Evolutionary conservation across 2,113 vertebrate species (phyloP), one percentile per base, ranked within the genome.

Genomic region (Pelecanoides urinatrix): DNA sequence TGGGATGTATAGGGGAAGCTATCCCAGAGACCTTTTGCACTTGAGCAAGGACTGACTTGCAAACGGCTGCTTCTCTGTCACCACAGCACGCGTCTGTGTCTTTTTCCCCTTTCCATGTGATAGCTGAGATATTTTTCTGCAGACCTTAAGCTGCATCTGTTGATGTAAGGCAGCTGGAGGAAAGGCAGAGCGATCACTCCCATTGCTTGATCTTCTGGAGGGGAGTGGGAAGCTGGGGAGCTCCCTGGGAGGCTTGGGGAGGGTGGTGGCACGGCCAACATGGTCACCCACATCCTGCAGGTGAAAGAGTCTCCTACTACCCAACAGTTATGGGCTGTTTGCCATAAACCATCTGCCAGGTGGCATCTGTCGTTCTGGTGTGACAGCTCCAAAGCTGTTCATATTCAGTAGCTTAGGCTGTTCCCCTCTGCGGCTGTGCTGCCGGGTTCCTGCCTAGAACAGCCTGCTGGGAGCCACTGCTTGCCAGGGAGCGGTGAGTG

Each of bases 261-360:
- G 34, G 44, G 21, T 20, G 53, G 23, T 38, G 61, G 40, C 34
- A 19, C 0, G 0, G 62, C 19, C 40, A 7, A 2, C 1, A 0
- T 29, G 45, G 53, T 62, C 74, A 40, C 36, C 36, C 27, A 14
- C 1, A 1, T 38, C 55, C 55, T n/a, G 18, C 42, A 58, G 56
- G 21, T 56, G 32, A 19, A 50, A n/a, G 10, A 25, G 22, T 67
- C 59, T 26, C 27, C 29, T 47, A 4, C 47, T 30, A 11, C 36
- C 63, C 58, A 26, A 15, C 32, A 30, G 36, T n/a, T 26, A 34
- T 1, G 40, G 66, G 59, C 59, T 49, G 7, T 53, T 90, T 76
- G 44, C 38, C 52, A 2, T 72, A 67, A 87, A 44, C 59, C 26
- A 25, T 49, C 65, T 73, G 65, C 59, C 42, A 18, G 18, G n/a